Evolutionary conservation across 2,797 vertebrate genomes (phyloP), one percentile per base, ranked within the genome.

Genomic region (Cuculus canorus): DNA sequence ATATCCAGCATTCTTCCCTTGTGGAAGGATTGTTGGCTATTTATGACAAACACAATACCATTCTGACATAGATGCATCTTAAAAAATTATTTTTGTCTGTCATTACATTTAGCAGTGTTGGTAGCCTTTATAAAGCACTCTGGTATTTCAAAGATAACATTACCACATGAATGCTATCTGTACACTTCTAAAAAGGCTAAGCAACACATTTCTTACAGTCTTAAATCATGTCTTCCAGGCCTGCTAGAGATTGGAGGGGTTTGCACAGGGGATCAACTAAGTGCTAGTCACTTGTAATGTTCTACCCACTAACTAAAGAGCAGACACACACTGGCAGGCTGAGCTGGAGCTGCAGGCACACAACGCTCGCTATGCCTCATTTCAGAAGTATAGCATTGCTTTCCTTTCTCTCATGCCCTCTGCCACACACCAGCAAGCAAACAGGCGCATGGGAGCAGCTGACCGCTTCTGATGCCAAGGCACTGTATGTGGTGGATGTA

Each of bases 221-320:
- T 87, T 80, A 71, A 75, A 77, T 92, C 48, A 7, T 1, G 28
- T 88, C 64, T 86, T 70, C 21, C 71, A 82, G 86, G 48, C 25
- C 78, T 82, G 70, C 43, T 48, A 59, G 86, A 60, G 64, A 61
- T 71, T 37, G 75, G 59, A 86, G 63, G 35, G n/a, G 32, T 52
- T 83, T 66, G 66, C 66, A 35, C n/a, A 45, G 76, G 50, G 64
- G 54, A 90, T 70, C 79, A 80, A 22, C 53, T 25, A 61, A 93
- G 65, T 68, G 50, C 61, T 77, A 89, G 81, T 88, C 86, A 85
- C 81, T 85, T 89, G 77, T 63, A 37, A 75, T 59, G 32, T 88
- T 91, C 91, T 84, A 78, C 95, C 47, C 86, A 84, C 82, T 86
- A 76, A 83, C 57, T 86, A 86, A 86, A 23, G 65, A 87, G 72